These are phyloP conservation scores for Microtus richardsoni DNA, from an alignment of 2,113 vertebrate species.

Conservation along the genomic window DNA sequence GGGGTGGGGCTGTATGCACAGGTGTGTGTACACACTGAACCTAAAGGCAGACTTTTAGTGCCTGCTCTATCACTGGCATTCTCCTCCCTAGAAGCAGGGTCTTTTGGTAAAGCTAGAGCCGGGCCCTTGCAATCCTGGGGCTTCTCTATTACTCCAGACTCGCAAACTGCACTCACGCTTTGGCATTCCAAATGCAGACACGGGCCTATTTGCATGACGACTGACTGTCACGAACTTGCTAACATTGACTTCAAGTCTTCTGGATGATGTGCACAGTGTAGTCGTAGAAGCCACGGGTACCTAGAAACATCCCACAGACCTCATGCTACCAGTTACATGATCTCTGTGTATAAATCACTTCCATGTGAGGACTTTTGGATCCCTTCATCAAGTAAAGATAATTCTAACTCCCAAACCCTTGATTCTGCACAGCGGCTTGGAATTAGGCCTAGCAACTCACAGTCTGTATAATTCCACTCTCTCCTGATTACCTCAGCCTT, in stretches of 20 bases:
- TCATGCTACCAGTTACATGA: background rate
- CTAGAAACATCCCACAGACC: background rate
- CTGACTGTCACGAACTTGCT: background rate
- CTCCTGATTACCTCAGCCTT: slow-evolving; percentile 37
- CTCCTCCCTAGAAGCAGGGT: background rate
- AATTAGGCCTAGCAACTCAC: slow-evolving; percentile 60
- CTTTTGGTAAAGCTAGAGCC: background rate
- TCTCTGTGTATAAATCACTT: background rate
- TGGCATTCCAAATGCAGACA: background rate
- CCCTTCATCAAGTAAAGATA: slow-evolving; percentile 33
- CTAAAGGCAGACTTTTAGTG: background rate
- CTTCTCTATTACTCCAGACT: background rate
- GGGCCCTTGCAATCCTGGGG: background rate
- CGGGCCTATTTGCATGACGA: background rate
- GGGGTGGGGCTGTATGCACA: background rate
- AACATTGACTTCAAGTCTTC: background rate
- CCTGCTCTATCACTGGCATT: background rate
- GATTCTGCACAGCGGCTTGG: slow-evolving; percentile 63
- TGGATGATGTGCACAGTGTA: background rate
- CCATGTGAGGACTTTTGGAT: slow-evolving; percentile 1
- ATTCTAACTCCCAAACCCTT: slow-evolving; percentile 49
- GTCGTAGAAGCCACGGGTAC: background rate
- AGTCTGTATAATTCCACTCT: slow-evolving; percentile 64
- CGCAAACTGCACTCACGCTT: background rate
- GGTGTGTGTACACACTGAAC: accelerated